Conservation (phyloP, 2,888 invertebrate species). For the Hirtodrosophila cameraria region DNA sequence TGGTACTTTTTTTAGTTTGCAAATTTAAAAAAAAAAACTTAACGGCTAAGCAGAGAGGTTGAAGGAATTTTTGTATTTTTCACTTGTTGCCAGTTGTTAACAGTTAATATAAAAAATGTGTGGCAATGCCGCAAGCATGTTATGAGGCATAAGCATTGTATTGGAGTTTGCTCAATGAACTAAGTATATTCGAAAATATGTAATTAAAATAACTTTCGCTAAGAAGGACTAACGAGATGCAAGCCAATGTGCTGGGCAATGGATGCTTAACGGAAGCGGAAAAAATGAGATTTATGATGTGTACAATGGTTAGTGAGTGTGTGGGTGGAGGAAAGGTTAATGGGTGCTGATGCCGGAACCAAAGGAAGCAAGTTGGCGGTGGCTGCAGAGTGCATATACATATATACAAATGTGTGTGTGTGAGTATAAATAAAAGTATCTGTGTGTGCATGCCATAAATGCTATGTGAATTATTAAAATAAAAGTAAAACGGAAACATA, state of each 20-base stretch:
- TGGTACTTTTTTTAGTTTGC: slow-evolving; percentile 21
- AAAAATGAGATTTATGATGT: slow-evolving; percentile 80
- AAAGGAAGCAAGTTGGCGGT: slow-evolving; percentile 6
- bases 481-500: slow-evolving; percentile 79
- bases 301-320: slow-evolving; percentile 46
- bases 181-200: slow-evolving; percentile 47
- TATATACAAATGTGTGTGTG: no score
- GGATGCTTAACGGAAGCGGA: slow-evolving; percentile 70
- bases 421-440: slow-evolving; percentile 69
- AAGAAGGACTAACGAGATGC: background rate
- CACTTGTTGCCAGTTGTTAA: slow-evolving; percentile 65
- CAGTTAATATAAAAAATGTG: background rate
- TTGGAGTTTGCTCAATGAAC: slow-evolving; percentile 6
- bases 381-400: slow-evolving; percentile 4
- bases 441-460: slow-evolving; percentile 71
- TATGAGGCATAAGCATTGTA: no score
- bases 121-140: slow-evolving; percentile 2
- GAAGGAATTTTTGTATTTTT: no score
- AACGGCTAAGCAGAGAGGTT: slow-evolving; percentile 31
- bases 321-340: background rate
- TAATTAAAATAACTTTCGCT: slow-evolving; percentile 51
- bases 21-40: slow-evolving; percentile 55
- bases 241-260: slow-evolving; percentile 36
- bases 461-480: slow-evolving; percentile 78
- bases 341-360: slow-evolving; percentile 45